Percentiles rank a stretch among this genome's conserved stretches.
Evolutionary conservation across 2,113 vertebrate genomes (phyloP).

Genomic region (Aspidoscelis tigris): DNA sequence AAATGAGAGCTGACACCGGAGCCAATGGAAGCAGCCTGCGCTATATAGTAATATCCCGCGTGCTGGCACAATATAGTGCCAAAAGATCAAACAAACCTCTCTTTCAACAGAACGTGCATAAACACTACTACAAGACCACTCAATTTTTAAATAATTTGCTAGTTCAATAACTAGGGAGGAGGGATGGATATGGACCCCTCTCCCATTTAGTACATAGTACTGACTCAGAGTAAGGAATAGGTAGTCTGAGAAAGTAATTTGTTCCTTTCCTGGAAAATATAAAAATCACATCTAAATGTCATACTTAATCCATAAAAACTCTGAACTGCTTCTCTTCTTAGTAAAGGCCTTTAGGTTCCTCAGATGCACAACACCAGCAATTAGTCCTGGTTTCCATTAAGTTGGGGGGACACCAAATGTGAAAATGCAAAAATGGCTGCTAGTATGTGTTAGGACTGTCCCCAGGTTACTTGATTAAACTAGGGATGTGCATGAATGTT

Average conservation of each 20-base stretch:
- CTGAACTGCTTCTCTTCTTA: too few species aligned
- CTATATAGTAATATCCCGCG: conserved; percentile 6
- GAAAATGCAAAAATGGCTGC: neutral
- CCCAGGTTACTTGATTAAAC: neutral
- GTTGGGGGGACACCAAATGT: too few species aligned
- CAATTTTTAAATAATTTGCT: conserved; percentile 15
- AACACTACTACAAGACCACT: conserved; percentile 11
- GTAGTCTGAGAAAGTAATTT: too few species aligned
- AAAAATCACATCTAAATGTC: too few species aligned
- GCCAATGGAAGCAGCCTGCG: conserved; percentile 45
- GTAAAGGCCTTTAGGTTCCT: too few species aligned
- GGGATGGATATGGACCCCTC: neutral
- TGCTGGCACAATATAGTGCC: neutral
- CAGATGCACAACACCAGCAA: too few species aligned
- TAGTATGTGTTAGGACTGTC: neutral
- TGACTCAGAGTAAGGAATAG: too few species aligned
- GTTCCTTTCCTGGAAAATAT: too few species aligned
- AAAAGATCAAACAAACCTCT: neutral
- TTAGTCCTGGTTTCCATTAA: too few species aligned
- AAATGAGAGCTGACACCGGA: conserved; percentile 67
- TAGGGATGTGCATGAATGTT: too few species aligned
- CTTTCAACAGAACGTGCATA: conserved; percentile 23
- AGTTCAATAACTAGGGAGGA: rapidly evolving
- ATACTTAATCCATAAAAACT: too few species aligned
- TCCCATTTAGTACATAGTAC: too few species aligned